Base-by-base conservation (phyloP, 2,888 invertebrate species). In the Ennomos fuscantarius region DNA sequence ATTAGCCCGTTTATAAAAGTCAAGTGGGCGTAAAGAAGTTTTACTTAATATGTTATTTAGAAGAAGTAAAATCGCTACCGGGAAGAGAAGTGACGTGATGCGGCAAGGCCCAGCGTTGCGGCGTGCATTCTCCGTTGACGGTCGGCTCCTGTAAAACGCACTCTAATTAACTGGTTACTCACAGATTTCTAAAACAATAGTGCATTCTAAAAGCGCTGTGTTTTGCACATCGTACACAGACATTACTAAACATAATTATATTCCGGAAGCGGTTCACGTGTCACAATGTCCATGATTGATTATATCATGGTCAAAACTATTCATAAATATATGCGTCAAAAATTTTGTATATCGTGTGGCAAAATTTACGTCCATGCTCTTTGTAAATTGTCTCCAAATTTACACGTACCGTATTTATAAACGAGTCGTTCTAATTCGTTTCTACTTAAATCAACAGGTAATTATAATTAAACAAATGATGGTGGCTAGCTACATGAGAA, bases 1-100 rank as follows among this genome's bases (percentile, higher is more conserved):
- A n/a, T n/a, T n/a, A n/a, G n/a, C n/a, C n/a, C n/a, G n/a, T n/a
- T n/a, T n/a, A n/a, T n/a, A n/a, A n/a, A n/a, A n/a, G n/a, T n/a
- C n/a, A n/a, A n/a, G n/a, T n/a, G n/a, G n/a, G n/a, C n/a, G n/a
- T n/a, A n/a, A n/a, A n/a, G n/a, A n/a, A n/a, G n/a, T n/a, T n/a
- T n/a, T n/a, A n/a, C n/a, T n/a, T n/a, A n/a, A n/a, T n/a, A n/a
- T n/a, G n/a, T n/a, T n/a, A n/a, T n/a, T n/a, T n/a, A n/a, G 15
- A 40, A 13, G 24, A 32, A 8, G 11, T 34, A 55, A 49, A 52
- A 51, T 63, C 60, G 55, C 60, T 84, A 94, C 94, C 94, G 66
- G 94, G 94, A 62, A 94, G 79, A 9, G 94, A 94, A 40, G 93
- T 93, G 60, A 93, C 93, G 78, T 93, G 94, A 62, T 93, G 94